Base-by-base conservation (phyloP, 2,888 invertebrate genomes). In the Julus scandinavius region DNA sequence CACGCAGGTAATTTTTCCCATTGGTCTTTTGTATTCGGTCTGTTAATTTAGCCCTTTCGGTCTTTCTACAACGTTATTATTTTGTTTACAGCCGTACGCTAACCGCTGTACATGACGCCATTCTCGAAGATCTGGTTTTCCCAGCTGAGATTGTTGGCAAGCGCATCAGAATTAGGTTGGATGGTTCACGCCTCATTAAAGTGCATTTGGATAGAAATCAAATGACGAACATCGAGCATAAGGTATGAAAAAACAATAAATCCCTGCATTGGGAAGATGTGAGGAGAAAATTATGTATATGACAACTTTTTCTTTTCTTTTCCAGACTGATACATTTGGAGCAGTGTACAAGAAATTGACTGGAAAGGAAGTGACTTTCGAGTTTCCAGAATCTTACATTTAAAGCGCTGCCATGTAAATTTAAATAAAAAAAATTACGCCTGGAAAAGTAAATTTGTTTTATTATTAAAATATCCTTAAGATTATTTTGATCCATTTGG, bases 71-170 rank as follows among this genome's bases (percentile, higher is more conserved):
- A 72, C 3, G 38, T 29, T n/a, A 40, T 87, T 58, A 15, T 63
- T 80, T 80, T 40, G 13, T 80, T 91, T 92, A 11, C 90, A 95
- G 95, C 91, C 95, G 99, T 91, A 99, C 99, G 86, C 94, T 99
- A 91, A 99, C 99, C 88, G 95, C 98, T 91, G 99, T 99, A 72
- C 99, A 99, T 92, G 99, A 99, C 92, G 97, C 97, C 89, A 97
- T 99, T 91, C 94, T 99, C 90, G 98, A 99, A 92, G 99, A 99
- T 94, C 94, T 99, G 91, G 99, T 99, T 89, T 99, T 96, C 94
- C 99, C 99, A 49, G 99, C 99, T 88, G 99, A 99, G 94, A 99
- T 99, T 91, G 99, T 99, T 83, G 99, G 99, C 92, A 99, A 99
- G 93, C 95, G 99, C 90, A 98, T 98, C 92, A 95, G 99, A 91